These are phyloP conservation scores for Pygmarrhopalites habei DNA, from an alignment of 1,140 invertebrate species.

Conservation along the genomic window DNA sequence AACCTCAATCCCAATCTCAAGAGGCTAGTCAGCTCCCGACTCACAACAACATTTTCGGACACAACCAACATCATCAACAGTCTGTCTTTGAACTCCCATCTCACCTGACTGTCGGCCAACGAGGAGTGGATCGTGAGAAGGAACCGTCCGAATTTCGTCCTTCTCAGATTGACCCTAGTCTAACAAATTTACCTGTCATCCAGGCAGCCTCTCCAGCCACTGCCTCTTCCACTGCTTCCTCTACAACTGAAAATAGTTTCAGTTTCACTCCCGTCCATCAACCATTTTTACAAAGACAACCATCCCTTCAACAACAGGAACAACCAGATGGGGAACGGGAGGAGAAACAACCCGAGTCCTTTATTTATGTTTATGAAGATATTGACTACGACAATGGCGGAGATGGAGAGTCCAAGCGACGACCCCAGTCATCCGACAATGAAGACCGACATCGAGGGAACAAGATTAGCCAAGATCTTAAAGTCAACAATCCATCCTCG, in stretches of 20 bases:
- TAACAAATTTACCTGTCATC: constrained; percentile 3
- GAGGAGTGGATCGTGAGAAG: neutral
- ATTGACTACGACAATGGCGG: constrained; percentile 36
- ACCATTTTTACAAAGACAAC: neutral
- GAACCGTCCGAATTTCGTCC: constrained; percentile 16
- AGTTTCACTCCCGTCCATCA: constrained; percentile 6
- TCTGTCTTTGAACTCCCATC: constrained; percentile 15
- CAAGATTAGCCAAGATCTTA: too few species aligned
- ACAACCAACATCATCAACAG: constrained; percentile 28
- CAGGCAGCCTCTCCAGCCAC: neutral
- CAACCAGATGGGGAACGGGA: neutral
- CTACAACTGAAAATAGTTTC: constrained; percentile 10
- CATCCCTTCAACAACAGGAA: neutral
- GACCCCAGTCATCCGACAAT: too few species aligned
- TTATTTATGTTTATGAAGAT: constrained; percentile 38
- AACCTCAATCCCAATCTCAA: constrained; percentile 23
- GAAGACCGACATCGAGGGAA: neutral
- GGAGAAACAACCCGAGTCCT: constrained; percentile 9
- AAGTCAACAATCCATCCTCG: neutral
- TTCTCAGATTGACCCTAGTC: constrained; percentile 22
- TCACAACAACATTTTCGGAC: constrained; percentile 31
- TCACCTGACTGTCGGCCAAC: neutral
- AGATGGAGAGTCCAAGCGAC: constrained; percentile 15
- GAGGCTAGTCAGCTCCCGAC: neutral
- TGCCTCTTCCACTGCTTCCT: neutral